Percentiles rank a stretch among this genome's conserved stretches.
phyloP scores from a whole-genome alignment of 2,888 invertebrate species.

The Agonopterix alstromeriana region DNA sequence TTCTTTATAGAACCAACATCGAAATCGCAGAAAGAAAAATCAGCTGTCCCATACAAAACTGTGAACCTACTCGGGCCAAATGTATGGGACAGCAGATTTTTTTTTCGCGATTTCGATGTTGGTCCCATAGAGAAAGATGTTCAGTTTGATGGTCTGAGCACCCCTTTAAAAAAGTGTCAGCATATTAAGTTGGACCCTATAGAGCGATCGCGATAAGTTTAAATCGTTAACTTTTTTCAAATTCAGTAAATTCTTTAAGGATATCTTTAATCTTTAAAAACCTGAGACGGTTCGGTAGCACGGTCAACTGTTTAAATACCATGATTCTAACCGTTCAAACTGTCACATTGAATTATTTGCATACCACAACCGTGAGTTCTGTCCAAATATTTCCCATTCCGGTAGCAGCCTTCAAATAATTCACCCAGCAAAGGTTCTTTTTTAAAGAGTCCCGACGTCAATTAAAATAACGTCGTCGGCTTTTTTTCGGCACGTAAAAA shows the following conservation, averaged over 20 bases:
- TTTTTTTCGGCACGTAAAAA: slow-evolving; percentile 47
- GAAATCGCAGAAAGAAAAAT: too few species aligned
- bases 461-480: slow-evolving; percentile 63
- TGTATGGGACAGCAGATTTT: too few species aligned
- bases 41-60: too few species aligned
- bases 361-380: slow-evolving; percentile 43
- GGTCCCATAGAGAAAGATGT: too few species aligned
- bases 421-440: slow-evolving; percentile 48
- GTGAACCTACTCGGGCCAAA: too few species aligned
- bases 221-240: background rate
- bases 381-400: slow-evolving; percentile 60
- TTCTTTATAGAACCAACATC: too few species aligned
- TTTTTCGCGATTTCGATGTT: too few species aligned
- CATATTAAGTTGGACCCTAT: too few species aligned
- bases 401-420: slow-evolving; percentile 55
- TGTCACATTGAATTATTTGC: slow-evolving; percentile 63
- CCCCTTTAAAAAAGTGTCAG: too few species aligned
- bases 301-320: slow-evolving; percentile 18
- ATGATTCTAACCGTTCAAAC: slow-evolving; percentile 29
- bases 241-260: background rate
- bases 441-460: slow-evolving; percentile 56
- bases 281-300: slow-evolving; percentile 5
- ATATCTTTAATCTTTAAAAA: slow-evolving; percentile 5
- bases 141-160: too few species aligned
- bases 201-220: too few species aligned